These are phyloP conservation scores for Trachelipus rathkii DNA, from an alignment of 1,140 invertebrate genomes.

Conservation along the genomic window DNA sequence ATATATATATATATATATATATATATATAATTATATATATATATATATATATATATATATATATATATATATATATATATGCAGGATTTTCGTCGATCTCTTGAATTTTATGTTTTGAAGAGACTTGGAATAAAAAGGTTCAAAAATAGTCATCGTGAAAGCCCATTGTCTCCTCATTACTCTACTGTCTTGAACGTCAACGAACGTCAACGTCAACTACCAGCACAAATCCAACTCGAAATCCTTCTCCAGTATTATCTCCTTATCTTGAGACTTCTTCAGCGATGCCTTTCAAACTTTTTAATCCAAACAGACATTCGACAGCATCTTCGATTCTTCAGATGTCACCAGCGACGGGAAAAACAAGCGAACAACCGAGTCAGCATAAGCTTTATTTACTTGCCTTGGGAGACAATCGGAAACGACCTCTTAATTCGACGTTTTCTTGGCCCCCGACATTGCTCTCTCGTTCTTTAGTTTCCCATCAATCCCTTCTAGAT, in stretches of 20 bases:
- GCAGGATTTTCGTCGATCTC: neutral
- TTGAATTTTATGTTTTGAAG: neutral
- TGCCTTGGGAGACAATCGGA: neutral
- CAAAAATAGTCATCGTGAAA: neutral
- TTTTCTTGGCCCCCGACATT: neutral
- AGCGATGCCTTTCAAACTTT: neutral
- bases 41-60: no score
- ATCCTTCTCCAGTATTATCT: neutral
- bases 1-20: no score
- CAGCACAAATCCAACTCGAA: neutral
- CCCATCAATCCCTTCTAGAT: neutral
- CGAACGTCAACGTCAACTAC: neutral
- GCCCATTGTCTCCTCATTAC: neutral
- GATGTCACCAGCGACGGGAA: neutral
- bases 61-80: neutral
- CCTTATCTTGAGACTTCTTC: neutral
- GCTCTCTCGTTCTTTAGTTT: neutral
- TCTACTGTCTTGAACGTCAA: neutral
- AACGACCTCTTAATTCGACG: neutral
- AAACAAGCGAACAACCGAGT: neutral
- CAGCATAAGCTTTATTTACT: neutral
- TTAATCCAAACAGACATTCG: neutral
- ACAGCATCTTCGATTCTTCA: neutral
- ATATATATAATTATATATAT: no score
- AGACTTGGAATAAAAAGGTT: neutral